A percentile compares a stretch with the other conserved stretches of the same genome.
Evolutionary conservation across 2,888 invertebrate species (phyloP).

Genomic region (Enchytraeus crypticus): DNA sequence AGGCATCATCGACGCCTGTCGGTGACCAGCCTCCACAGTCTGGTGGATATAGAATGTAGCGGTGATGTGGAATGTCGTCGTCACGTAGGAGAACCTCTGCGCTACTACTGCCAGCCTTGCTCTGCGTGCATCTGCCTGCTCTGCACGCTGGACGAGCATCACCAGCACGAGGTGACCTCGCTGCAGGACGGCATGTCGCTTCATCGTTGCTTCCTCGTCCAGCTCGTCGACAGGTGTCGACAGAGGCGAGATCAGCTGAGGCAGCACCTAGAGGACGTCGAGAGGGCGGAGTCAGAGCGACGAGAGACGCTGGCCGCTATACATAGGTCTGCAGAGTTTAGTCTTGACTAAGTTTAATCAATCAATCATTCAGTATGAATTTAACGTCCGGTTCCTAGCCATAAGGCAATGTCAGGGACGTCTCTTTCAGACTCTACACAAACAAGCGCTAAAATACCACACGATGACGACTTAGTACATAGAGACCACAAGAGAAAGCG

Average conservation of each 20-base stretch:
- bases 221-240: not conserved
- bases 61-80: not conserved
- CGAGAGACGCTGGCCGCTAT: not conserved
- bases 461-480: too few species aligned
- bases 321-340: not conserved
- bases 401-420: too few species aligned
- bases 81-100: not conserved
- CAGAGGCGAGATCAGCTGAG: not conserved
- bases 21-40: not conserved
- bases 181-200: not conserved
- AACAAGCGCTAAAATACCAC: too few species aligned
- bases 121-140: not conserved
- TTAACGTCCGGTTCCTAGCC: not conserved
- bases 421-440: too few species aligned
- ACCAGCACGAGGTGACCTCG: not conserved
- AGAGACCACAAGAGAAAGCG: too few species aligned
- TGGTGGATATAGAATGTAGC: not conserved
- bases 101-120: not conserved
- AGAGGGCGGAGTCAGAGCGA: not conserved
- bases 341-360: too few species aligned
- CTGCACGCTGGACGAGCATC: not conserved
- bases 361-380: not conserved
- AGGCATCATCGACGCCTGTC: not conserved
- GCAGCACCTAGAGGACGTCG: not conserved
- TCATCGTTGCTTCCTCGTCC: not conserved